Base-by-base conservation (phyloP, 2,888 invertebrate genomes). In the Prosopocoilus inquinatus region DNA sequence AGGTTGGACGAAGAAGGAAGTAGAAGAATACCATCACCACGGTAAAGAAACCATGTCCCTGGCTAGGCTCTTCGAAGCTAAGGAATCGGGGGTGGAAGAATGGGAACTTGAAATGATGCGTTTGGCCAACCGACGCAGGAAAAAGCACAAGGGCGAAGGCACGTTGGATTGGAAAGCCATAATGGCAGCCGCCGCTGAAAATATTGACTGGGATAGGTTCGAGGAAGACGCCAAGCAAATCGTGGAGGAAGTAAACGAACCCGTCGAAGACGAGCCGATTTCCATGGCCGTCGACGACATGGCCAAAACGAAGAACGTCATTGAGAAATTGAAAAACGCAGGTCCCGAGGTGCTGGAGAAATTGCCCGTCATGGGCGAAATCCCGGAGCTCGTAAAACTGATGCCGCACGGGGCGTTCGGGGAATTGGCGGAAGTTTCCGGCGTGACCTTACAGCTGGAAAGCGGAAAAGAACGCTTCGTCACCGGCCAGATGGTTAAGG, bases 401-500 rank as follows among this genome's bases (percentile, higher is more conserved):
- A 83, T 86, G 57, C 80, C 81, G 53, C 83, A 83, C 64, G 83
- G 84, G 28, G 83, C 82, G 66, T 74, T 80, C 61, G 79, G 81
- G 46, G 82, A 83, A 69, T 67, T 85, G 34, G 82, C 84, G 8
- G 83, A 84, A 67, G 80, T 88, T 12, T 81, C 84, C 15, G 88
- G 88, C 41, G 76, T 88, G 35, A 81, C 73, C 45, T 59, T 76
- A 7, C 68, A 63, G 47, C 53, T 76, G 47, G 84, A 84, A 61
- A 81, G 80, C 1, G 84, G 87, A 0, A 87, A 86, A 70, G 85
- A 82, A 64, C 66, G 73, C 16, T 90, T 90, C 72, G 87, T 90
- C 8, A 88, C 90, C 2, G 90, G 90, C 2, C 88, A 90, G 78
- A 85, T 89, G 64, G 86, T 89, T 0, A 85, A 86, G 64, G 85